Evolutionary conservation across 2,888 invertebrate genomes (phyloP), one percentile per base, ranked within the genome.

Genomic region (Drosophila mercatorum): DNA sequence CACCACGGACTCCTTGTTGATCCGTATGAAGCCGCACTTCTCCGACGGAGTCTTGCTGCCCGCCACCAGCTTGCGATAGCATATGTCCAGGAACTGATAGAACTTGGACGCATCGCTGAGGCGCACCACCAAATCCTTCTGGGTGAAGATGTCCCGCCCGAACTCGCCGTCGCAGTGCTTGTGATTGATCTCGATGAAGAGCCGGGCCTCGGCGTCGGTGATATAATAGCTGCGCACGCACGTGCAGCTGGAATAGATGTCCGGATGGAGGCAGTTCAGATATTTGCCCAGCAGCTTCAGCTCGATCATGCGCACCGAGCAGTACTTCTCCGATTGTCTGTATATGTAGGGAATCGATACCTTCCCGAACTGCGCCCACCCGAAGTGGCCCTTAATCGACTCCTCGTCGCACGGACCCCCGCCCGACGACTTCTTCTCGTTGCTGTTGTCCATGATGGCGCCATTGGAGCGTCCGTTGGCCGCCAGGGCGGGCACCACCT

Each of bases 281-380:
- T 97, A 97, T 93, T 97, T 97, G 92, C 97, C 97, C 31, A 98
- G 94, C 53, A 98, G 94, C 93, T 98, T 98, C 89, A 96, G 95
- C 93, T 98, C 98, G 31, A 98, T 96, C 95, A 98, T 98, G 63
- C 98, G 95, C 59, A 98, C 98, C n/a, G 98, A 97, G 91, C 97
- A 97, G 92, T 97, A 98, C 92, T 96, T 96, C 91, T 97, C 97
- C 22, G 95, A 95, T 59, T 95, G 95, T 26, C 98, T 95, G 90
- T 96, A 95, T 78, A 98, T 97, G 92, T 96, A 98, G 1, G 98
- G 98, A 91, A 98, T 96, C 92, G 96, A 95, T 83, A 95, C 95
- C 89, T 96, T 96, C 72, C 97, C 97, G 57, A 98, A 95, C 84
- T 96, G 96, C 70, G 96, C 96, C 98, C 98, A 98, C 60, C 98